Percentiles rank a stretch among this genome's conserved stretches.
These are phyloP conservation scores for Ridgeia piscesae DNA, from an alignment of 1,140 invertebrate species.

Conservation along the genomic window DNA sequence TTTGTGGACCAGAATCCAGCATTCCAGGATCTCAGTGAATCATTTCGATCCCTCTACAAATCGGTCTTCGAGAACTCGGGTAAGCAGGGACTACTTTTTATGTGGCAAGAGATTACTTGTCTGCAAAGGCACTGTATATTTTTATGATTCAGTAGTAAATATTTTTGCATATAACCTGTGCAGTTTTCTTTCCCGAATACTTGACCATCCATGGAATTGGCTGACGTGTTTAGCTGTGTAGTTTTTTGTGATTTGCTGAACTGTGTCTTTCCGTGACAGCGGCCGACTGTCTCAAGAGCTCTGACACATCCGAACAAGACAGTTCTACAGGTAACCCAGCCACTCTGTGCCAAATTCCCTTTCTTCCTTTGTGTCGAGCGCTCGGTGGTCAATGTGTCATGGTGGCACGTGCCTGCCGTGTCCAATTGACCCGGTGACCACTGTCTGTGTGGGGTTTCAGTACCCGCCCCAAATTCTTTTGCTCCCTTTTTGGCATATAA, in stretches of 20 bases:
- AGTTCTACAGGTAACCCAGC: neutral
- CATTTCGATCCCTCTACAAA: conserved; percentile 55
- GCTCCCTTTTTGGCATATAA: neutral
- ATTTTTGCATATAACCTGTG: neutral
- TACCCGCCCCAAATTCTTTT: neutral
- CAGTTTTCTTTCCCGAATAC: neutral
- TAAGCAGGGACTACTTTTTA: neutral
- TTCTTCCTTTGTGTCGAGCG: neutral
- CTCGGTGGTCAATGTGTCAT: neutral
- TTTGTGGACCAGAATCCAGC: conserved; percentile 43
- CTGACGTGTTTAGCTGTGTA: neutral
- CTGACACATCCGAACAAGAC: neutral
- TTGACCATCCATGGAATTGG: neutral
- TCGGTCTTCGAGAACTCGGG: conserved; percentile 48
- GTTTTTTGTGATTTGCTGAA: neutral
- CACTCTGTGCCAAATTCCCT: neutral
- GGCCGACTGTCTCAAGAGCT: neutral
- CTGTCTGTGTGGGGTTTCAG: neutral
- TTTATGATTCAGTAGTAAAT: neutral
- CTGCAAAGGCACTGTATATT: neutral
- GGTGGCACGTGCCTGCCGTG: neutral
- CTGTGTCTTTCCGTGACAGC: neutral
- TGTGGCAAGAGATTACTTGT: neutral
- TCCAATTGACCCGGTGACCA: neutral
- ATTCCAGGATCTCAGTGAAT: conserved; percentile 52